Evolutionary conservation across 2,888 invertebrate genomes (phyloP).

Genomic region (Catocala sponsa): DNA sequence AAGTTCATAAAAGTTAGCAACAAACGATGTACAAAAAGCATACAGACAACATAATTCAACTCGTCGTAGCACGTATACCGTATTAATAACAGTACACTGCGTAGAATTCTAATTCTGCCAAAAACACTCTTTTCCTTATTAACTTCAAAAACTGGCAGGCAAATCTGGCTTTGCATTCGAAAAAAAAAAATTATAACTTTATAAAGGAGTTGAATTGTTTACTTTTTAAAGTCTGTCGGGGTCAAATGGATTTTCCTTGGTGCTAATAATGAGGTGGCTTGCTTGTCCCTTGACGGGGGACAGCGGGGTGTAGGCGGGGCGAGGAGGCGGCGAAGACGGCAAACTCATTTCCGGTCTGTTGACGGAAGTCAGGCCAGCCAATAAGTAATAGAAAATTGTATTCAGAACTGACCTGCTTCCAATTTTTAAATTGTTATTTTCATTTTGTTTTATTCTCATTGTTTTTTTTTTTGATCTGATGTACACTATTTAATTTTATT

Average conservation of each 20-base stretch:
- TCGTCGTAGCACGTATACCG: no score
- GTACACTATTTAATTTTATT: neutral
- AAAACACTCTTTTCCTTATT: constrained; percentile 2
- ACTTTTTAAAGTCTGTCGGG: constrained; percentile 53
- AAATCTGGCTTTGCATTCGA: constrained; percentile 4
- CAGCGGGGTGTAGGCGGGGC: constrained; percentile 40
- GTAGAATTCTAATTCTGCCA: neutral
- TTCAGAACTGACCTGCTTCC: constrained; percentile 71
- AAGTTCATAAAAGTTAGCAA: no score
- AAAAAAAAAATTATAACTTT: constrained; percentile 8
- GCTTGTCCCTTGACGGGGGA: constrained; percentile 62
- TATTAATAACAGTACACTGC: no score
- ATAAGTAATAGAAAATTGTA: constrained; percentile 78
- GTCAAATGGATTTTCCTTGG: constrained; percentile 69
- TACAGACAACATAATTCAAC: no score
- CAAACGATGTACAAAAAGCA: no score
- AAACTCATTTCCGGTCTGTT: constrained; percentile 84
- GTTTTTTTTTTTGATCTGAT: constrained; percentile 31
- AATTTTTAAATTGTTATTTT: constrained; percentile 72
- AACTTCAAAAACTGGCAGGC: neutral
- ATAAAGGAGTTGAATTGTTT: constrained; percentile 37
- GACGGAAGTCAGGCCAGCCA: constrained; percentile 77
- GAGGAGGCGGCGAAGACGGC: constrained; percentile 53
- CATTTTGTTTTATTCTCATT: constrained; percentile 34
- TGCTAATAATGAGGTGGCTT: constrained; percentile 76